These are phyloP conservation scores for Chydorus sphaericus DNA, from an alignment of 2,888 invertebrate genomes.

Conservation along the genomic window DNA sequence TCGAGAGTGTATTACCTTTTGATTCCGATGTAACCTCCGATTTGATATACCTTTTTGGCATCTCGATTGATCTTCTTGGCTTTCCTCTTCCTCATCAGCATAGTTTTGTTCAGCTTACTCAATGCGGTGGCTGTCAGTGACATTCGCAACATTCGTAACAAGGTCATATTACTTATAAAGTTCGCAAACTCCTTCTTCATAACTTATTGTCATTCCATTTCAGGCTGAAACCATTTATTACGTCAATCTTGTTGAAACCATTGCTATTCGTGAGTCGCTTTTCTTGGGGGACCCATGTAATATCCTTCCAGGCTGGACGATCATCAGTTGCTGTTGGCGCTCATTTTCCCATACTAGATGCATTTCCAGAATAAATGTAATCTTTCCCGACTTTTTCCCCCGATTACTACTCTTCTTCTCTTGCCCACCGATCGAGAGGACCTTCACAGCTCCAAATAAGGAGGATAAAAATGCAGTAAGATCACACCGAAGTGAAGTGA, in stretches of 20 bases:
- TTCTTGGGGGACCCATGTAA: conserved; percentile 19
- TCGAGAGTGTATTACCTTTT: conserved; percentile 60
- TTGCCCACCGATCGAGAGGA: too few relatives aligned
- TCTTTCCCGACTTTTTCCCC: too few relatives aligned
- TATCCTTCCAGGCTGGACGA: conserved; percentile 13
- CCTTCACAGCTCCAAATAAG: too few relatives aligned
- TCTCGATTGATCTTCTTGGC: conserved; percentile 61
- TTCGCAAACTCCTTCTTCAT: too few relatives aligned
- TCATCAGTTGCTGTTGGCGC: too few relatives aligned
- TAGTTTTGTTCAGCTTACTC: conserved; percentile 64
- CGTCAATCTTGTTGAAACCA: conserved; percentile 19
- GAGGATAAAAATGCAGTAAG: too few relatives aligned
- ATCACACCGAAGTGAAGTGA: too few relatives aligned
- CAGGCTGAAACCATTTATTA: conserved; percentile 20
- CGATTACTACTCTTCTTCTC: too few relatives aligned
- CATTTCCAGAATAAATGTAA: too few relatives aligned
- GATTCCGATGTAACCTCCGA: conserved; percentile 37
- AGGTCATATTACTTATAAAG: too few relatives aligned
- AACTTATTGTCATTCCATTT: too few relatives aligned
- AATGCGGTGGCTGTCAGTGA: conserved; percentile 76
- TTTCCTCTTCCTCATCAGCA: conserved; percentile 68
- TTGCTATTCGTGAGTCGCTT: conserved; percentile 21
- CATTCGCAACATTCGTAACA: conserved; percentile 43
- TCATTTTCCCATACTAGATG: too few relatives aligned
- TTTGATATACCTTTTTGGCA: conserved; percentile 35